Evolutionary conservation across 1,140 invertebrate genomes (phyloP).

Genomic region (Bombus confusus): DNA sequence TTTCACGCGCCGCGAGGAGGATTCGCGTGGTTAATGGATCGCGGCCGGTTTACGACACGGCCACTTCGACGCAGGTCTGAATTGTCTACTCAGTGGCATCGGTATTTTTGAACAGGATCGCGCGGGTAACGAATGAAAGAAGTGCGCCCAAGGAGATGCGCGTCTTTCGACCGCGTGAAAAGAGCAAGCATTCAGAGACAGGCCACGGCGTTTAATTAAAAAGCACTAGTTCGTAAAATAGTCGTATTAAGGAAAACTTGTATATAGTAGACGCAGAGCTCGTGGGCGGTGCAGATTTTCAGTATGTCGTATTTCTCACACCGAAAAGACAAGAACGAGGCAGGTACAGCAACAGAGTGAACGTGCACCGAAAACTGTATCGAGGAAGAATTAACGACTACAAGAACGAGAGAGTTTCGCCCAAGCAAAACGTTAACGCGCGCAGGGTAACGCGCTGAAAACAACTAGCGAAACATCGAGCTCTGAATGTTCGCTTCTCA

Average conservation of each 20-base stretch:
- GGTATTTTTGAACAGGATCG: not conserved
- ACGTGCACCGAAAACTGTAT: not conserved
- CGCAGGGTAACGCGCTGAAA: not conserved
- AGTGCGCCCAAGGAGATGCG: not conserved
- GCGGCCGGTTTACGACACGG: constrained; percentile 27
- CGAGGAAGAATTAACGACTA: not conserved
- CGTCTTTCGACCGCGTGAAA: constrained; percentile 1
- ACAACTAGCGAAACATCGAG: not conserved
- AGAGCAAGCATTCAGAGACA: no score
- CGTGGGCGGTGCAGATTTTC: not conserved
- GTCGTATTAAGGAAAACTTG: not conserved
- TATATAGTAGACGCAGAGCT: not conserved
- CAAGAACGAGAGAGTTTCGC: not conserved
- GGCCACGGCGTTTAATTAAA: constrained; percentile 24
- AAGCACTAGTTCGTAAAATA: constrained; percentile 13
- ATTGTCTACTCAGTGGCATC: not conserved
- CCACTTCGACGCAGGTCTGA: not conserved
- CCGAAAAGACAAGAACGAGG: no score
- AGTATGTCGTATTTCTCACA: not conserved
- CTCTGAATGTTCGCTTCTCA: not conserved
- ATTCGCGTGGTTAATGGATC: constrained; percentile 46
- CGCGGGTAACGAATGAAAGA: no score
- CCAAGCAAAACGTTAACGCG: not conserved
- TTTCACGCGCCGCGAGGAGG: constrained; percentile 20
- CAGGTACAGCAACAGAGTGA: no score